phyloP scores from a whole-genome alignment of 2,797 vertebrate genomes.

The Sparidentex hasta region DNA sequence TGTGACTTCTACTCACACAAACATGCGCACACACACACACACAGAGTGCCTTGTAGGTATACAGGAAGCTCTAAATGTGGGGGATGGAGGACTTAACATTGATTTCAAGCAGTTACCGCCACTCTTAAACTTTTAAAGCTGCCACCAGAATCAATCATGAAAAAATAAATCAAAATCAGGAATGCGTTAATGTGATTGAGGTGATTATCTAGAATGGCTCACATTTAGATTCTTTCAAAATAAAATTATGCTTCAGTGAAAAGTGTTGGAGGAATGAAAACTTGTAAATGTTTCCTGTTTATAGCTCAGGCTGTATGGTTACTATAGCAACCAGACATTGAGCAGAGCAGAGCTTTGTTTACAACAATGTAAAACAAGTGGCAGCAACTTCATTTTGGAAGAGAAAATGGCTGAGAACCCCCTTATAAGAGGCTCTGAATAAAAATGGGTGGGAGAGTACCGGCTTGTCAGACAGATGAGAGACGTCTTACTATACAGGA shows the following conservation, averaged over 20 bases:
- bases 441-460: neutral
- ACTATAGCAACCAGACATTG: constrained; percentile 3
- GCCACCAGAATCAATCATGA: neutral
- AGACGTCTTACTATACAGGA: neutral
- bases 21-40: neutral
- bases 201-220: neutral
- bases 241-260: neutral
- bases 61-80: constrained; percentile 38
- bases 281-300: neutral
- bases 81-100: constrained; percentile 24
- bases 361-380: neutral
- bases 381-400: neutral
- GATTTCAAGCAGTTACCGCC: constrained; percentile 3
- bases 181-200: neutral
- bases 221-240: neutral
- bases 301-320: neutral
- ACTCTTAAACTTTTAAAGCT: constrained; percentile 5
- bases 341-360: neutral
- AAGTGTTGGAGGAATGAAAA: constrained; percentile 13
- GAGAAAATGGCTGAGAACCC: neutral
- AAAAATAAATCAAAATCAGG: neutral
- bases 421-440: neutral
- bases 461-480: neutral
- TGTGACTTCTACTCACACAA: constrained; percentile 48
- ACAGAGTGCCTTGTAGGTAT: constrained; percentile 4